Base-by-base conservation (phyloP, 2,888 invertebrate species). In the Pseudococcus longispinus region DNA sequence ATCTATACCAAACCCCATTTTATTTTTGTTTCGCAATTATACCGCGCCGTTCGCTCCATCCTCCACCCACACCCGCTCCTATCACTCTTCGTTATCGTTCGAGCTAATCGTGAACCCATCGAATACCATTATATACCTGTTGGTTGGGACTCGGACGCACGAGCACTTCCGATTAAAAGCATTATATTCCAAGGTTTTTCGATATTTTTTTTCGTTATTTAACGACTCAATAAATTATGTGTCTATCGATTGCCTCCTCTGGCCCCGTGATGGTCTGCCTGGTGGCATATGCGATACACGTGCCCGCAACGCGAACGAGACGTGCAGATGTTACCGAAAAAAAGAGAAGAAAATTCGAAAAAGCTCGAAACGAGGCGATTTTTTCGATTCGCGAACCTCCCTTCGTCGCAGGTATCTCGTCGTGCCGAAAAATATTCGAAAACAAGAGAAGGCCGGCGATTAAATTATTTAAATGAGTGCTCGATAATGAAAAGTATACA, bases 401-500 rank as follows among this genome's bases (percentile, higher is more conserved):
- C 60, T 9, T n/a, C 20, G 37, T 18, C n/a, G n/a, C n/a, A 20
- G 5, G 60, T 60, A 23, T 8, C 13, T 20, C 1, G 23, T 8
- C 1, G 23, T 23, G 60, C 55, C 55, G n/a, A 55, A 6, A n/a
- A 55, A 37, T 37, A 37, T 9, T 37, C 37, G 55, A 55, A 6
- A 37, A 37, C 5, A 4, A 37, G 23, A 13, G 20, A 20, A 20
- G 60, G 60, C 11, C 60, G 60, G 1, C 60, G 60, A 60, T 60
- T 60, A 60, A 60, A 60, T 60, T 60, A 60, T 60, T 60, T 60
- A 60, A 60, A 60, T 60, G 60, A 60, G 23, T 60, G 60, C 60
- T 60, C 60, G 60, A 60, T 60, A 60, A 60, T 60, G 60, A 60
- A 60, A 60, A 60, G 60, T 60, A 60, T 60, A 60, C 60, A 60